phyloP scores from a whole-genome alignment of 2,797 vertebrate genomes.

The Sardinella longiceps region DNA sequence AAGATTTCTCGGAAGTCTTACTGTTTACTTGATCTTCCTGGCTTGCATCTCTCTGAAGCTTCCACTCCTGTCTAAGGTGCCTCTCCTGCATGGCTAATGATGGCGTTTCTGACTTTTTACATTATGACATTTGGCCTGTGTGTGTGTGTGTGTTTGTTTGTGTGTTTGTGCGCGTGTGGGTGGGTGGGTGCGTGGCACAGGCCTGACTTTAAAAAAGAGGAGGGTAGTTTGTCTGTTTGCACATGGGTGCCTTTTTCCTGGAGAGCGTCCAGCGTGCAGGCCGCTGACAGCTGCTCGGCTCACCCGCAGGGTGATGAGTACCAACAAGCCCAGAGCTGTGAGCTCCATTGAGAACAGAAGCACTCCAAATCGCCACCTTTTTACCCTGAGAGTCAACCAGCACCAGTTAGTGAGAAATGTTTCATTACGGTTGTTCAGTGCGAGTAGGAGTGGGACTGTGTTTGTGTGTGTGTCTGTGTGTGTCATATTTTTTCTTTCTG shows the following conservation, averaged over 20 bases:
- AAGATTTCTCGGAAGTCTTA: background rate
- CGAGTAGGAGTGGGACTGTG: constrained; percentile 22
- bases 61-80: background rate
- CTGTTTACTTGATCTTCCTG: background rate
- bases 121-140: background rate
- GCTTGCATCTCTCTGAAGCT: background rate
- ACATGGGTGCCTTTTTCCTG: constrained; percentile 58
- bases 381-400: background rate
- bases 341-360: background rate
- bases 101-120: background rate
- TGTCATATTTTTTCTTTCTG: constrained; percentile 5
- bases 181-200: background rate
- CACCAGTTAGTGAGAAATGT: background rate
- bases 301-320: background rate
- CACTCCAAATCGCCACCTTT: background rate
- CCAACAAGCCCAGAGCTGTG: constrained; percentile 22
- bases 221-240: constrained; percentile 6
- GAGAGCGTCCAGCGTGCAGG: constrained; percentile 66
- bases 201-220: constrained; percentile 12
- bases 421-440: constrained; percentile 35
- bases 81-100: background rate
- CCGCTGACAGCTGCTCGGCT: constrained; percentile 65
- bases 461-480: constrained; percentile 9
- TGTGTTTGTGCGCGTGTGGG: background rate
- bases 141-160: background rate